phyloP scores from a whole-genome alignment of 2,113 vertebrate species.

The Motacilla tschutschensis region DNA sequence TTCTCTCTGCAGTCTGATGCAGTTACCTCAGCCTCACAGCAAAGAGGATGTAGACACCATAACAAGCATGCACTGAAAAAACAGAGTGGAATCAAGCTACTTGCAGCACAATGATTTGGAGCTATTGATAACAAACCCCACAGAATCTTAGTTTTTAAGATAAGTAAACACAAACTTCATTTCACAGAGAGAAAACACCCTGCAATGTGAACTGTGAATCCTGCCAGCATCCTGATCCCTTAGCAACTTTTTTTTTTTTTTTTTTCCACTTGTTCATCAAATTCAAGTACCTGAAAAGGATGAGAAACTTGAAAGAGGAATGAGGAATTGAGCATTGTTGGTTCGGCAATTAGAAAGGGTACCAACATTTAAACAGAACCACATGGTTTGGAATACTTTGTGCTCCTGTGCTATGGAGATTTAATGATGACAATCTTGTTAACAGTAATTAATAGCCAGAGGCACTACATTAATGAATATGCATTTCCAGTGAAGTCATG shows the following conservation, averaged over 20 bases:
- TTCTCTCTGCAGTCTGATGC: background rate
- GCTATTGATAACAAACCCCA: background rate
- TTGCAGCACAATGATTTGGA: background rate
- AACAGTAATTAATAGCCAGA: background rate
- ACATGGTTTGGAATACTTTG: background rate
- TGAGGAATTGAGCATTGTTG: background rate
- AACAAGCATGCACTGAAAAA: background rate
- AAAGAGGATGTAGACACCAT: background rate
- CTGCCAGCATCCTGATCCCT: background rate
- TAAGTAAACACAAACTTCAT: background rate
- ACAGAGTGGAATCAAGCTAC: background rate
- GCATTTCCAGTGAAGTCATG: background rate
- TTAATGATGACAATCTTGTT: background rate
- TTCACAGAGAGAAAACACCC: background rate
- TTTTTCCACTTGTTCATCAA: background rate
- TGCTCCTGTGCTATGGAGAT: background rate
- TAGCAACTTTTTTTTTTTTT: background rate
- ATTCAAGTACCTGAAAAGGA: background rate
- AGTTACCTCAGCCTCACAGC: background rate
- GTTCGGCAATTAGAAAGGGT: background rate
- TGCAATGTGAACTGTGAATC: background rate
- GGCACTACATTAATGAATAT: background rate
- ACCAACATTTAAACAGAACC: background rate
- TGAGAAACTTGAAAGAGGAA: background rate
- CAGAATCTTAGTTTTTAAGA: background rate